Conservation (phyloP, 2,797 vertebrate genomes). For the Hybognathus amarus region DNA sequence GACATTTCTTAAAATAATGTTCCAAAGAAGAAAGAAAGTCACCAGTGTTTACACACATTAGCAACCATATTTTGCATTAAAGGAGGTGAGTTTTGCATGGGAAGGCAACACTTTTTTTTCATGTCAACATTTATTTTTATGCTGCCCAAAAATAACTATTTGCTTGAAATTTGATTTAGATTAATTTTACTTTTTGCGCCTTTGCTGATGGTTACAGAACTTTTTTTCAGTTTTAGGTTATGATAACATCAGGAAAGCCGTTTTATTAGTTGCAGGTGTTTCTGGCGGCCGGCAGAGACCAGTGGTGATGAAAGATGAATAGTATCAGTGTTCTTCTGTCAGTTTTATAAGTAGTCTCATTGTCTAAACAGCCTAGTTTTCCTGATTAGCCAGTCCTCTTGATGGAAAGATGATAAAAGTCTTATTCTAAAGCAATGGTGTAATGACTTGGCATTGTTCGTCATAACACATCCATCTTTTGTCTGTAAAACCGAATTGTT, state of each 20-base stretch:
- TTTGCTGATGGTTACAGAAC: constrained; percentile 19
- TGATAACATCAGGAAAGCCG: constrained; percentile 48
- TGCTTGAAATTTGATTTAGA: no score
- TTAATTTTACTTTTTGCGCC: neutral
- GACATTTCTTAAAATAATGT: no score
- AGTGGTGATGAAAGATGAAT: constrained; percentile 49
- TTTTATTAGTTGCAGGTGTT: constrained; percentile 69
- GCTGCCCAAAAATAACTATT: neutral
- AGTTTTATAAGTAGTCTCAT: constrained; percentile 43
- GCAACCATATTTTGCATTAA: neutral
- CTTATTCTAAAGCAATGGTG: neutral
- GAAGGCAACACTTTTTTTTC: neutral
- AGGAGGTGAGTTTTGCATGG: neutral
- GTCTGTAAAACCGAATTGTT: neutral
- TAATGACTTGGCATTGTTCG: constrained; percentile 5
- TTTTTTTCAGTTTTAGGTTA: constrained; percentile 56
- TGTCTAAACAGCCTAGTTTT: constrained; percentile 39
- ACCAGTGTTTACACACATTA: neutral
- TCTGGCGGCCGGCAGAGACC: constrained; percentile 32
- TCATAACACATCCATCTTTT: neutral
- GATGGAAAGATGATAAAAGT: constrained; percentile 13
- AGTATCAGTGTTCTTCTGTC: constrained; percentile 50
- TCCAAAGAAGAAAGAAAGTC: no score
- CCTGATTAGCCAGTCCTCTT: neutral
- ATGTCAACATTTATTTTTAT: neutral